Percentiles rank a stretch among this genome's conserved stretches.
phyloP scores from a whole-genome alignment of 1,140 invertebrate genomes.

The Pollicipes pollicipes region DNA sequence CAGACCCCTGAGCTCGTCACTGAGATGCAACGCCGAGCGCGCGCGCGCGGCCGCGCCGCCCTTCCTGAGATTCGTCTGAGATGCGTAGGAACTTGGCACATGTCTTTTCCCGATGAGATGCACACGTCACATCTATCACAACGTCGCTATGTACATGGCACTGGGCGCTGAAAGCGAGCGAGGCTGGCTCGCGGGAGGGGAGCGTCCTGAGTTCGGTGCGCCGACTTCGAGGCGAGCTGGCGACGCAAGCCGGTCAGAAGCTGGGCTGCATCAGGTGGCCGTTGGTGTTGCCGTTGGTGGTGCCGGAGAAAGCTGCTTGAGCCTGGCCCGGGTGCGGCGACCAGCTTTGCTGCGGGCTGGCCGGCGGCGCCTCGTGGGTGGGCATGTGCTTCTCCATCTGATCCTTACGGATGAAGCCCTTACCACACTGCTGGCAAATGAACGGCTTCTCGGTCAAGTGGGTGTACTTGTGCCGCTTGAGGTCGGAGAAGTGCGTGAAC shows the following conservation, averaged over 20 bases:
- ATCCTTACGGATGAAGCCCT: conserved; percentile 83
- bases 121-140: conserved; percentile 3
- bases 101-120: conserved; percentile 4
- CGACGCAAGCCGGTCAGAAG: too few relatives aligned
- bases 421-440: conserved; percentile 57
- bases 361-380: conserved; percentile 40
- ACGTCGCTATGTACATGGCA: too few relatives aligned
- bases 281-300: too few relatives aligned
- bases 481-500: conserved; percentile 78
- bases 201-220: too few relatives aligned
- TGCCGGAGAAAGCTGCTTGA: too few relatives aligned
- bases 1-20: too few relatives aligned
- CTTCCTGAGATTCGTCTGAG: conserved; percentile 8
- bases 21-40: too few relatives aligned
- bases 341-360: background rate
- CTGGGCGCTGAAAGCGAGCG: too few relatives aligned
- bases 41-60: background rate
- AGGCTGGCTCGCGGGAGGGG: too few relatives aligned
- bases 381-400: conserved; percentile 84
- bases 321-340: background rate
- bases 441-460: conserved; percentile 59
- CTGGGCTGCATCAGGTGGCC: too few relatives aligned
- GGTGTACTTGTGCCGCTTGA: conserved; percentile 67
- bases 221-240: too few relatives aligned
- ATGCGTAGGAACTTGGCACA: conserved; percentile 1